phyloP scores from a whole-genome alignment of 2,797 vertebrate species.

The Platyrinchus mystaceus region DNA sequence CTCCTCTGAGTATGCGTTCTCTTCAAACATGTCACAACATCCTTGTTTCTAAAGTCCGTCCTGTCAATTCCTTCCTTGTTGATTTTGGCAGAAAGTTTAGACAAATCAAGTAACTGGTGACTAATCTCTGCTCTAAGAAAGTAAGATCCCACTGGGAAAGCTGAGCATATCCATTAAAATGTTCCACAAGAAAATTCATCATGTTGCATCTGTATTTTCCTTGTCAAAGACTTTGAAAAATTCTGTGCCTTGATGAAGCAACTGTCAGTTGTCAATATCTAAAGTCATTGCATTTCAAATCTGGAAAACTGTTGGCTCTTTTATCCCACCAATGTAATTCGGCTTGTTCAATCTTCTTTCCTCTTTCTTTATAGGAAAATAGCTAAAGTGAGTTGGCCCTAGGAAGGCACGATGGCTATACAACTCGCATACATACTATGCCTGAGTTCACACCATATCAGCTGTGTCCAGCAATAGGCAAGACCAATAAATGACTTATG shows the following conservation, averaged over 20 bases:
- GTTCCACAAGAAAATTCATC: background rate
- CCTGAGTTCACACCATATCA: fast-evolving
- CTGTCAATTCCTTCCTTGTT: background rate
- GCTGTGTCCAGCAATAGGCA: background rate
- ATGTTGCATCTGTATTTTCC: background rate
- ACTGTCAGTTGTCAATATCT: background rate
- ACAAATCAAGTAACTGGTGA: background rate
- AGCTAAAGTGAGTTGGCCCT: background rate
- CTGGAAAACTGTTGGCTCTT: background rate
- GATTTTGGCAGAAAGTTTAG: background rate
- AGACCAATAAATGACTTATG: background rate
- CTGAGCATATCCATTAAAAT: background rate
- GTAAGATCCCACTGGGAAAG: background rate
- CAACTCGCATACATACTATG: background rate
- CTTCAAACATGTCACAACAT: background rate
- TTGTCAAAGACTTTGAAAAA: background rate
- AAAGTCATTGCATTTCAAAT: background rate
- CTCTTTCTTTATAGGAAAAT: background rate
- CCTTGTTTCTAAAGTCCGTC: background rate
- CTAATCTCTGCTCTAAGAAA: background rate
- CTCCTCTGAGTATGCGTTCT: fast-evolving
- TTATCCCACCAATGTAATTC: background rate
- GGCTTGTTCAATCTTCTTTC: background rate
- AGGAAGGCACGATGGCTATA: background rate
- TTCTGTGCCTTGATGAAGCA: background rate